A percentile compares a stretch with the other conserved stretches of the same genome.
These are phyloP conservation scores for Actinernus sp. DNA, from an alignment of 92 coral and sea anemone species.

Conservation along the genomic window DNA sequence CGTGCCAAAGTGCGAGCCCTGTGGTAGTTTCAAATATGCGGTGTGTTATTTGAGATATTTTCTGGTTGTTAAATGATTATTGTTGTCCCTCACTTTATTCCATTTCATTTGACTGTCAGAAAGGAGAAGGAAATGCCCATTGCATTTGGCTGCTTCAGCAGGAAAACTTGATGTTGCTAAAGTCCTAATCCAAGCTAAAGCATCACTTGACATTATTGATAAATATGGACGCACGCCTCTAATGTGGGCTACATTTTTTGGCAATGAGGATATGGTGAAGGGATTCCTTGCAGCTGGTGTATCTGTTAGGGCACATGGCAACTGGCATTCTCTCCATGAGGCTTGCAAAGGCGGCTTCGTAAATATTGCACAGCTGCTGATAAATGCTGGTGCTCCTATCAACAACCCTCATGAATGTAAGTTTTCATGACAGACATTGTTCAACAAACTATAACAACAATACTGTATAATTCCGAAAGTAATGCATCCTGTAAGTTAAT, in stretches of 20 bases:
- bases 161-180: slow-evolving; percentile 77
- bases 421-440: slow-evolving; percentile 12
- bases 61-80: too few species aligned
- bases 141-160: slow-evolving; percentile 85
- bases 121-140: slow-evolving; percentile 79
- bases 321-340: slow-evolving; percentile 98
- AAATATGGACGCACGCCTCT: slow-evolving; percentile 93
- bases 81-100: neutral
- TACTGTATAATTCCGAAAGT: neutral
- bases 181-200: slow-evolving; percentile 71
- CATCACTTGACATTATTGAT: slow-evolving; percentile 72
- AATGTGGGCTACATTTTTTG: slow-evolving; percentile 88
- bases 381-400: slow-evolving; percentile 84
- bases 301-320: slow-evolving; percentile 55
- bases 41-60: too few species aligned
- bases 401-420: slow-evolving; percentile 92
- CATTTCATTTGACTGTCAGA: too few species aligned
- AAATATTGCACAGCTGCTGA: slow-evolving; percentile 70
- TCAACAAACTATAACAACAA: neutral
- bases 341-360: slow-evolving; percentile 87
- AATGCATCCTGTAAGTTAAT: neutral
- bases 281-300: slow-evolving; percentile 86
- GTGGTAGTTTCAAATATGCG: too few species aligned
- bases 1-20: too few species aligned
- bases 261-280: slow-evolving; percentile 69